Evolutionary conservation across 2,113 vertebrate species (phyloP).

Genomic region (Amblyopsis rosae): DNA sequence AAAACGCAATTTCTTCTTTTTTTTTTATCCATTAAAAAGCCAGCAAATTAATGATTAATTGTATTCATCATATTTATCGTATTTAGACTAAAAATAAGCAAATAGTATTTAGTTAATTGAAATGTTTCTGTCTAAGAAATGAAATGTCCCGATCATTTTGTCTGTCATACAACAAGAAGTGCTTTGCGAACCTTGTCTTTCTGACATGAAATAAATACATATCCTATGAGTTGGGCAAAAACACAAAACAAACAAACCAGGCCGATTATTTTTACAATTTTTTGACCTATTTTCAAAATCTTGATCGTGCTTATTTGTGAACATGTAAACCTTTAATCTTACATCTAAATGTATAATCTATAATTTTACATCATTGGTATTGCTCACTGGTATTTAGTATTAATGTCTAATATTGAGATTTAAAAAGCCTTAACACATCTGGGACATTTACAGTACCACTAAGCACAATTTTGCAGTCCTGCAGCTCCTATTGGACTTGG

Average conservation of each 20-base stretch:
- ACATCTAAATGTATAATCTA: slow-evolving; percentile 41
- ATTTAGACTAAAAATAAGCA: too few species aligned
- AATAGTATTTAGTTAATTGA: neutral
- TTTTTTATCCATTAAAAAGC: slow-evolving; percentile 27
- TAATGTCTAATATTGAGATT: slow-evolving; percentile 70
- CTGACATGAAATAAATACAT: slow-evolving; percentile 57
- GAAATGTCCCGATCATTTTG: slow-evolving; percentile 8
- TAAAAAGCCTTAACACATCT: slow-evolving; percentile 78
- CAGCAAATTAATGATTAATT: neutral
- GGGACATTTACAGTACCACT: slow-evolving; percentile 66
- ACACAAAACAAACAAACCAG: slow-evolving; percentile 62
- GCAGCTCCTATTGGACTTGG: slow-evolving; percentile 55
- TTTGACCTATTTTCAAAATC: slow-evolving; percentile 63
- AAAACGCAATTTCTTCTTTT: slow-evolving; percentile 24
- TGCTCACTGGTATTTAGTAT: slow-evolving; percentile 57
- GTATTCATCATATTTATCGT: too few species aligned
- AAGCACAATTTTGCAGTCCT: slow-evolving; percentile 78
- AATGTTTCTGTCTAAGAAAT: neutral
- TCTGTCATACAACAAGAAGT: slow-evolving; percentile 46
- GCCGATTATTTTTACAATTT: slow-evolving; percentile 62
- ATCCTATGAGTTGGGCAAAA: slow-evolving; percentile 61
- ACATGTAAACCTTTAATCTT: slow-evolving; percentile 63
- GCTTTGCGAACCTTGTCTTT: slow-evolving; percentile 74
- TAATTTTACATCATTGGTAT: slow-evolving; percentile 47
- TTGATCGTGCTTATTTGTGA: slow-evolving; percentile 74